These are phyloP conservation scores for Rhynchophorus ferrugineus DNA, from an alignment of 1,140 invertebrate genomes.

Conservation along the genomic window DNA sequence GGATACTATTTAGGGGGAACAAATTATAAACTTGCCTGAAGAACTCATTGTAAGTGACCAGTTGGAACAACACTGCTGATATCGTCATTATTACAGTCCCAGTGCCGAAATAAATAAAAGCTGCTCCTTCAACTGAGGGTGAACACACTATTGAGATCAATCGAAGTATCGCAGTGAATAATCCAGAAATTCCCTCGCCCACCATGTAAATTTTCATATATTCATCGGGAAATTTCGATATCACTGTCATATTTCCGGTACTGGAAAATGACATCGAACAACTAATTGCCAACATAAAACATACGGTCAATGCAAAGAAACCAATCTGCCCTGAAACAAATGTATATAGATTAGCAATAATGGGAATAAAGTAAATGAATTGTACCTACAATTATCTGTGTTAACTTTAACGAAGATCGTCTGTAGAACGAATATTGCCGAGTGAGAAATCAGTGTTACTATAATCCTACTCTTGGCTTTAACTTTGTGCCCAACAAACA, in stretches of 20 bases:
- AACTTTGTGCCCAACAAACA: conserved; percentile 13
- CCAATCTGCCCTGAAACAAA: conserved; percentile 16
- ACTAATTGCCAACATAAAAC: conserved; percentile 2
- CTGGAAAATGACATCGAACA: conserved; percentile 2
- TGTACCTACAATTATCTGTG: conserved; percentile 22
- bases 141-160: background rate
- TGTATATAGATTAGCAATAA: too few species aligned
- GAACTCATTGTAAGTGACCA: background rate
- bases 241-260: background rate
- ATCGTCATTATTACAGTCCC: background rate
- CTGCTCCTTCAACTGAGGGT: background rate
- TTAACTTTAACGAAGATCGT: conserved; percentile 14
- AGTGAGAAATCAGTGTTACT: conserved; percentile 3
- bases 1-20: too few species aligned
- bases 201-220: background rate
- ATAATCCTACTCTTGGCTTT: conserved; percentile 9
- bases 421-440: conserved; percentile 1
- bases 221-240: background rate
- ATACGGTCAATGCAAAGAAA: conserved; percentile 14
- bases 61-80: background rate
- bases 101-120: background rate
- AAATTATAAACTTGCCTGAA: background rate
- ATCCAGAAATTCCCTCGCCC: background rate
- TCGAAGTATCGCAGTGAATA: background rate
- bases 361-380: too few species aligned